phyloP scores from a whole-genome alignment of 2,888 invertebrate genomes.

The Cheilosia grossa region DNA sequence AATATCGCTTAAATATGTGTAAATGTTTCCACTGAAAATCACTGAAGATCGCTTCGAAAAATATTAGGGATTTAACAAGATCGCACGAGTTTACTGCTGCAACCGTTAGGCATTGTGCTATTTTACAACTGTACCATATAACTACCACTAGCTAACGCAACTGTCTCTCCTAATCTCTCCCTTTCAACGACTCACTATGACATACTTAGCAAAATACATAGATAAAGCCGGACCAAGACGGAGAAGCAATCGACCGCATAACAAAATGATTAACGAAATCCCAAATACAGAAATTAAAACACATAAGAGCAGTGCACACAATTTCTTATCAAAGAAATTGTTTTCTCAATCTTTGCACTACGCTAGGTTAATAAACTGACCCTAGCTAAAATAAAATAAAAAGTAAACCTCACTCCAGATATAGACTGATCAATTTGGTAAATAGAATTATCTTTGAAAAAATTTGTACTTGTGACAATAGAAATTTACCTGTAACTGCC shows the following conservation, averaged over 20 bases:
- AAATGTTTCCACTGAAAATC: not conserved
- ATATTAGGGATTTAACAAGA: not conserved
- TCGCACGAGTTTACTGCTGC: not conserved
- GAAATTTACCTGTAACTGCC: slow-evolving; percentile 52
- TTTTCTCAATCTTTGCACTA: slow-evolving; percentile 7
- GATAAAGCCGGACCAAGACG: slow-evolving; percentile 10
- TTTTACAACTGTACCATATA: not conserved
- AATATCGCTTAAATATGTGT: too few species aligned
- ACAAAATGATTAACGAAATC: not conserved
- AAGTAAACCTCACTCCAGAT: not conserved
- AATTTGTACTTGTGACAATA: not conserved
- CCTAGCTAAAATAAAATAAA: not conserved
- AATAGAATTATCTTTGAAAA: not conserved
- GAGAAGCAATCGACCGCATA: slow-evolving; percentile 7
- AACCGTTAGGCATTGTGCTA: not conserved
- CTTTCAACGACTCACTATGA: not conserved
- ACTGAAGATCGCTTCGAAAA: not conserved
- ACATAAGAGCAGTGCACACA: too few species aligned
- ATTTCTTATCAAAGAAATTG: slow-evolving; percentile 2
- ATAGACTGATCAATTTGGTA: not conserved
- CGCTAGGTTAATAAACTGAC: slow-evolving; percentile 24
- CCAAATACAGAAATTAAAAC: not conserved
- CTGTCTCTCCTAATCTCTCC: not conserved
- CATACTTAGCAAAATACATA: slow-evolving; percentile 9
- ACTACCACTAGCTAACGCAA: not conserved